Percentiles rank a stretch among this genome's conserved stretches.
These are phyloP conservation scores for Troglohyphantes excavatus DNA, from an alignment of 2,888 invertebrate genomes.

Conservation along the genomic window DNA sequence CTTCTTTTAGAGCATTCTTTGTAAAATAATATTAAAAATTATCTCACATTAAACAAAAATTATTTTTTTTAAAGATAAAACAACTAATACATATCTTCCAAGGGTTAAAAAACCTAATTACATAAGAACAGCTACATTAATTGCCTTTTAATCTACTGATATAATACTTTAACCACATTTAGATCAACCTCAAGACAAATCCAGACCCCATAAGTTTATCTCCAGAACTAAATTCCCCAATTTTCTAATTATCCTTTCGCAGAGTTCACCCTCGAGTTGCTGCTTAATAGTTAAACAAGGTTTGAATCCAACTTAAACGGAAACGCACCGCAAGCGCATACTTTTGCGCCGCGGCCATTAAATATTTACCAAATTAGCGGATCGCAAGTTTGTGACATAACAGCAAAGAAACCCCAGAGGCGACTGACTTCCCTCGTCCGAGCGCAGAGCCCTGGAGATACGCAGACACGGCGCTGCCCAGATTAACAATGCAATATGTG, in stretches of 20 bases:
- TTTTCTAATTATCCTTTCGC: conserved; percentile 3
- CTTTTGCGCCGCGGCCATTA: conserved; percentile 65
- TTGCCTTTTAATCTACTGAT: too few relatives aligned
- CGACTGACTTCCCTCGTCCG: conserved; percentile 16
- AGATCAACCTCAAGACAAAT: neutral
- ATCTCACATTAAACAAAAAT: too few relatives aligned
- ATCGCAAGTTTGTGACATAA: conserved; percentile 58
- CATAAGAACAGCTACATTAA: too few relatives aligned
- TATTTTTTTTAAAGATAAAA: too few relatives aligned
- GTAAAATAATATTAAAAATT: too few relatives aligned
- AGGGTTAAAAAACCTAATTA: too few relatives aligned
- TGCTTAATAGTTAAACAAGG: conserved; percentile 62
- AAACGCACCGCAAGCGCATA: conserved; percentile 54
- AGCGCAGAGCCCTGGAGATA: conserved; percentile 33
- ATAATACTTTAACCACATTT: neutral
- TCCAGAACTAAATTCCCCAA: neutral
- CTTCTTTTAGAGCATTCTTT: too few relatives aligned
- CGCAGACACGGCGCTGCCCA: conserved; percentile 47
- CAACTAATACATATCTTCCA: too few relatives aligned
- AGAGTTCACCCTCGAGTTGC: conserved; percentile 3
- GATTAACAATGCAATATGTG: conserved; percentile 78
- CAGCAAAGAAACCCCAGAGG: conserved; percentile 74
- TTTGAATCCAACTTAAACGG: conserved; percentile 60
- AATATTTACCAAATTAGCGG: conserved; percentile 64
- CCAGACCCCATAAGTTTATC: too few relatives aligned